Conservation (phyloP, 2,888 invertebrate genomes). For the Smittia aterrima region DNA sequence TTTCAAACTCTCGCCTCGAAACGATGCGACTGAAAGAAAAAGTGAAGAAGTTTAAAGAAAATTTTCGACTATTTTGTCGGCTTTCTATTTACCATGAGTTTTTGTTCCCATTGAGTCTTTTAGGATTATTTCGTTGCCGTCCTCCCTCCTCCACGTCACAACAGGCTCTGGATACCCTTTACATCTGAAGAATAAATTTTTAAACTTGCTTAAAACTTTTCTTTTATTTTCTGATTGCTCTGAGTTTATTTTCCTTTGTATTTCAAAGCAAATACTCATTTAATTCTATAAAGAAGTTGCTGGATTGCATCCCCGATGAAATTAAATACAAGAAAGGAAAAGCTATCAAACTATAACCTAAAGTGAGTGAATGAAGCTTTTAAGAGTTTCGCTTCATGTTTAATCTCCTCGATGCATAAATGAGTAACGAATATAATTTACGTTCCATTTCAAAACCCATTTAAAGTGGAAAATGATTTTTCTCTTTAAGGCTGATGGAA, state of each 20-base stretch:
- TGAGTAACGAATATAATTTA: slow-evolving; percentile 23
- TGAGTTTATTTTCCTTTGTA: neutral
- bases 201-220: neutral
- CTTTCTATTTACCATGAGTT: slow-evolving; percentile 58
- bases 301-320: too few relatives aligned
- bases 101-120: slow-evolving; percentile 67
- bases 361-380: slow-evolving; percentile 13
- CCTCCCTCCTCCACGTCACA: slow-evolving; percentile 81
- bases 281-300: too few relatives aligned
- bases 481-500: neutral
- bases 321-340: slow-evolving; percentile 2
- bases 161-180: slow-evolving; percentile 76
- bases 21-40: slow-evolving; percentile 61
- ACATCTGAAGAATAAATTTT: slow-evolving; percentile 55
- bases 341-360: slow-evolving; percentile 26
- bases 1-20: slow-evolving; percentile 72
- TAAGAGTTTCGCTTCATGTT: slow-evolving; percentile 35
- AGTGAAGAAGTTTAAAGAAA: neutral
- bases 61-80: neutral
- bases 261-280: neutral
- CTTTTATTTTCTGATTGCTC: neutral
- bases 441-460: slow-evolving; percentile 19
- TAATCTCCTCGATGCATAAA: slow-evolving; percentile 23
- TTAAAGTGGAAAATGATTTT: slow-evolving; percentile 7
- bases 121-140: slow-evolving; percentile 74